Conservation (phyloP, 1,140 invertebrate species). For the Leptoteleia sp. region DNA sequence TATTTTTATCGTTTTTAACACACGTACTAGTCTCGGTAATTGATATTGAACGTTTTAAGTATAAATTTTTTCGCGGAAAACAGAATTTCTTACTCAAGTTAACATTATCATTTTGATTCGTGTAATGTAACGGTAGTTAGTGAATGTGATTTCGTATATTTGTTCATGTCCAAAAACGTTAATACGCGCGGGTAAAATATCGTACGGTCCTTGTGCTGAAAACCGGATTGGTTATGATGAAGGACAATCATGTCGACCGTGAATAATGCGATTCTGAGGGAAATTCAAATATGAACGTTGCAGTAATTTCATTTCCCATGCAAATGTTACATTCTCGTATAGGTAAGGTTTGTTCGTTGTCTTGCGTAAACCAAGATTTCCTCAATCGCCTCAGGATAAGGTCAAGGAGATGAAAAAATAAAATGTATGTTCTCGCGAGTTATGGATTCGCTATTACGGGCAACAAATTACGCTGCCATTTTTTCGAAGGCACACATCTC, state of each 20-base stretch:
- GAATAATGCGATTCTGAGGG: constrained; percentile 60
- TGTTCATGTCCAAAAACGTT: constrained; percentile 7
- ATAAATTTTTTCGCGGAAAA: too few relatives aligned
- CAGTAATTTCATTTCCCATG: constrained; percentile 64
- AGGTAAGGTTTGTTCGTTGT: constrained; percentile 63
- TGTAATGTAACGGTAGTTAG: too few relatives aligned
- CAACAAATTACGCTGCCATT: constrained; percentile 54
- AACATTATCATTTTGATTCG: too few relatives aligned
- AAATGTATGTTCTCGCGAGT: constrained; percentile 52
- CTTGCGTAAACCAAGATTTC: constrained; percentile 66
- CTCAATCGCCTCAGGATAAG: constrained; percentile 64
- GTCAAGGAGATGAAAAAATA: constrained; percentile 67
- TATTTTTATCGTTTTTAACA: too few relatives aligned
- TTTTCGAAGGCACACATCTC: constrained; percentile 13
- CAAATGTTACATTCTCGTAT: constrained; percentile 65
- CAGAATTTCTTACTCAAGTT: too few relatives aligned
- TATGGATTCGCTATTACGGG: constrained; percentile 57
- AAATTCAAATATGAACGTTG: constrained; percentile 61
- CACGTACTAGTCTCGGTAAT: too few relatives aligned
- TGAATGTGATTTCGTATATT: constrained; percentile 5
- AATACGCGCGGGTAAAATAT: constrained; percentile 15
- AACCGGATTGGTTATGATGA: constrained; percentile 55
- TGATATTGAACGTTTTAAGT: too few relatives aligned
- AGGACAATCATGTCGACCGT: constrained; percentile 61
- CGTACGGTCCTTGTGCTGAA: constrained; percentile 13